Conservation (phyloP, 92 coral and sea anemone species). For the Siderastrea siderea region DNA sequence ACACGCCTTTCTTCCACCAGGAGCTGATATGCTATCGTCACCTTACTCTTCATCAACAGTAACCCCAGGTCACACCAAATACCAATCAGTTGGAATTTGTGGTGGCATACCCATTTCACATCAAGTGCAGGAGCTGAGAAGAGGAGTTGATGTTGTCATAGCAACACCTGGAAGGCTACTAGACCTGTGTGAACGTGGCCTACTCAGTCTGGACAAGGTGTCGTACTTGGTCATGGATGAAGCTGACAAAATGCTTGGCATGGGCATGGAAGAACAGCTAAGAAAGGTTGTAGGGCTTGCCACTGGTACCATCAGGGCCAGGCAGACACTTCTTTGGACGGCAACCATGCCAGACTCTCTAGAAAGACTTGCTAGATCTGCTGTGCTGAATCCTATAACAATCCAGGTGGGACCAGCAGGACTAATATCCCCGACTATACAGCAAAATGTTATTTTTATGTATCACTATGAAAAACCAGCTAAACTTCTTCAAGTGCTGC, state of each 20-base stretch:
- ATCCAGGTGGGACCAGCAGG: constrained; percentile 96
- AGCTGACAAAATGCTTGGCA: constrained; percentile 97
- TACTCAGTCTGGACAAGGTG: constrained; percentile 74
- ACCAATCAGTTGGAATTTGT: constrained; percentile 85
- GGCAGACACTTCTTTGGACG: constrained; percentile 96
- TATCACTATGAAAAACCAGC: constrained; percentile 92
- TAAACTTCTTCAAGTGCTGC: constrained; percentile 81
- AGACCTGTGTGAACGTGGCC: constrained; percentile 94
- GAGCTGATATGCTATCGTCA: not conserved
- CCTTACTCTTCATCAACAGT: not conserved
- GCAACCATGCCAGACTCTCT: constrained; percentile 97
- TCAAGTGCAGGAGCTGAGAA: constrained; percentile 77
- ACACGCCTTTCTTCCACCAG: not conserved
- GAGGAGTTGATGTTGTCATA: constrained; percentile 89
- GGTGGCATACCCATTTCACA: constrained; percentile 91
- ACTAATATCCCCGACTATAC: constrained; percentile 88
- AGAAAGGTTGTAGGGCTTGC: constrained; percentile 95
- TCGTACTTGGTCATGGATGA: constrained; percentile 96
- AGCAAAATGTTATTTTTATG: constrained; percentile 83
- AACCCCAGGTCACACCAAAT: constrained; percentile 6
- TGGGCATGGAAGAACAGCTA: constrained; percentile 97
- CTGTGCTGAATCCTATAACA: constrained; percentile 90
- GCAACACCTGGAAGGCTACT: constrained; percentile 96
- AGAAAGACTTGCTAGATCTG: constrained; percentile 95
- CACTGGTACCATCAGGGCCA: constrained; percentile 86